Evolutionary conservation across 2,888 invertebrate species (phyloP), one percentile per base, ranked within the genome.

Genomic region (Chorisops tibialis): DNA sequence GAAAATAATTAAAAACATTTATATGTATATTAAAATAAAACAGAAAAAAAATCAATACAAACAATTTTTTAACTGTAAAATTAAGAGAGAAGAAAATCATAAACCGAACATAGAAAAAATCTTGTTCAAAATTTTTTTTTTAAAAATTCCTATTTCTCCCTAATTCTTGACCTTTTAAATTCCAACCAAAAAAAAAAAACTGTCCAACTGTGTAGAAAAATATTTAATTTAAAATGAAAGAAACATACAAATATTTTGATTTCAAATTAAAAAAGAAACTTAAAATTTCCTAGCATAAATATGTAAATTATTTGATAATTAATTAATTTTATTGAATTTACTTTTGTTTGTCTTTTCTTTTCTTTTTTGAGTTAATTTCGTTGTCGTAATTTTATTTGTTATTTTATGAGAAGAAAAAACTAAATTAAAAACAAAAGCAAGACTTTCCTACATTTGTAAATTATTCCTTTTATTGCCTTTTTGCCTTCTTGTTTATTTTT

Each of bases 201-300:
- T 2, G 5, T 7, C 30, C 30, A 30, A 30, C 9, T 30, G n/a
- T n/a, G 30, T 30, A 30, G 30, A 30, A 9, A 30, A 30, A 30
- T n/a, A n/a, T 30, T 30, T 30, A 30, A 30, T 30, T 30, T 30
- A 30, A 30, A 30, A 30, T 30, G 30, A 30, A 30, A 30, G n/a
- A n/a, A n/a, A 63, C 19, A 18, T 48, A n/a, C 4, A 47, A 19
- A 47, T 22, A 12, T 12, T 47, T 54, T 52, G 50, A 62, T 59
- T 52, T 63, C 59, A 63, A 59, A 41, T 58, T 24, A 62, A 41
- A 65, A 65, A 63, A 65, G 64, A 63, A 61, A 41, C 54, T 59
- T 63, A 64, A 59, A 63, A 49, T 66, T 66, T 67, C 68, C 5
- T 69, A 68, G 64, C 67, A 67, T 69, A 67, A 68, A 68, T 69